Evolutionary conservation across 2,888 invertebrate species (phyloP).

Genomic region (Idaea dimidiata): DNA sequence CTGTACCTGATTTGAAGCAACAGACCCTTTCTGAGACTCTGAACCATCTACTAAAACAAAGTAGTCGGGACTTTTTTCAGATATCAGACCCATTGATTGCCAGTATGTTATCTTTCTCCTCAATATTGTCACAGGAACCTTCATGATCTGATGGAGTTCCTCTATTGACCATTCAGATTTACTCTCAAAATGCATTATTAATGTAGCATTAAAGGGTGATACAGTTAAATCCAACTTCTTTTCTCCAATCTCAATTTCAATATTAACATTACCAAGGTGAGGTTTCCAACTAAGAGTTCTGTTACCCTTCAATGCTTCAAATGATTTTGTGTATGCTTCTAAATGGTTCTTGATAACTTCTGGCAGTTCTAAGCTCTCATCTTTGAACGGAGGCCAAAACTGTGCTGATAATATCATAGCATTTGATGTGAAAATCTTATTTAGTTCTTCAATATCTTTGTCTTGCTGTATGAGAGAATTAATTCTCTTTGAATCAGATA

Average conservation of each 20-base stretch:
- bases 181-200: conserved; percentile 95
- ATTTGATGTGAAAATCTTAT: conserved; percentile 66
- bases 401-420: conserved; percentile 98
- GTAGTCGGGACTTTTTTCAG: conserved; percentile 87
- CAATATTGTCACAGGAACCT: conserved; percentile 92
- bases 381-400: conserved; percentile 98
- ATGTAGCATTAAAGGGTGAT: conserved; percentile 95
- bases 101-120: conserved; percentile 94
- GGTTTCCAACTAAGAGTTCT: conserved; percentile 96
- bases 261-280: conserved; percentile 93
- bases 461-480: conserved; percentile 92
- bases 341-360: conserved; percentile 89
- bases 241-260: conserved; percentile 93
- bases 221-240: conserved; percentile 90
- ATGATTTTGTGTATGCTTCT: conserved; percentile 92
- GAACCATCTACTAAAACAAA: conserved; percentile 86
- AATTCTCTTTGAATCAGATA: conserved; percentile 96
- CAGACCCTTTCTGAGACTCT: conserved; percentile 77
- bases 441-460: conserved; percentile 70
- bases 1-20: conserved; percentile 75
- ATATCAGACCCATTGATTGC: conserved; percentile 94
- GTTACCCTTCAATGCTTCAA: conserved; percentile 94
- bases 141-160: conserved; percentile 91
- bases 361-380: conserved; percentile 94
- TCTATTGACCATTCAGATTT: conserved; percentile 93